Base-by-base conservation (phyloP, 2,113 vertebrate species). In the Crotophaga sulcirostris region DNA sequence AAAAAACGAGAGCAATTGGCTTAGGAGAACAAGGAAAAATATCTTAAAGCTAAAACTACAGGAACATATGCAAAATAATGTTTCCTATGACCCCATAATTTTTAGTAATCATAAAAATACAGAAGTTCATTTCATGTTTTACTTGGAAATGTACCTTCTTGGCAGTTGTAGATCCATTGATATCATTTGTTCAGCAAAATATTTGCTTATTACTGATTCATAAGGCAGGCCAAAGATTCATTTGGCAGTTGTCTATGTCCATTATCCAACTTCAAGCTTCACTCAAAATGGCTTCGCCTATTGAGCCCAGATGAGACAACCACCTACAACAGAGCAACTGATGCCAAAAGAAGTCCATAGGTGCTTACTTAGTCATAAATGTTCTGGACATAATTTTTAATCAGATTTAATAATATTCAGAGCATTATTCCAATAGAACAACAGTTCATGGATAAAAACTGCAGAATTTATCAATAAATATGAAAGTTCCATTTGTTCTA, bases 191-290 rank as follows among this genome's bases (percentile, higher is more conserved):
- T 89, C 56, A 72, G 58, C 77, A 79, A 87, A 92, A 79, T 42
- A 79, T 78, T 82, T 85, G 66, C 74, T 78, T 87, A 78, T 85
- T 87, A 84, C 49, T 87, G 66, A 73, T 82, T 78, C 62, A 93
- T 89, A 87, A 92, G 40, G 40, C 69, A 92, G 73, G 77, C 73
- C 77, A 84, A 72, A 72, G 74, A 93, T 92, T 89, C 73, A 60
- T 34, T 94, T 94, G 89, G 76, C 80, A 91, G 49, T 64, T n/a
- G 31, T 92, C 66, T 87, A 2, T 17, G 31, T 42, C 44, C 69
- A 49, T 72, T 91, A 79, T 76, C 66, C 52, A 87, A 66, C 84
- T 76, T 64, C 33, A 87, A 29, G 25, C n/a, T 84, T 66, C 80
- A 56, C 26, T 81, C 45, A 81, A 44, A 96, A 93, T 42, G 3